Evolutionary conservation across 2,113 vertebrate genomes (phyloP).

Genomic region (Hydrochoerus hydrochaeris): DNA sequence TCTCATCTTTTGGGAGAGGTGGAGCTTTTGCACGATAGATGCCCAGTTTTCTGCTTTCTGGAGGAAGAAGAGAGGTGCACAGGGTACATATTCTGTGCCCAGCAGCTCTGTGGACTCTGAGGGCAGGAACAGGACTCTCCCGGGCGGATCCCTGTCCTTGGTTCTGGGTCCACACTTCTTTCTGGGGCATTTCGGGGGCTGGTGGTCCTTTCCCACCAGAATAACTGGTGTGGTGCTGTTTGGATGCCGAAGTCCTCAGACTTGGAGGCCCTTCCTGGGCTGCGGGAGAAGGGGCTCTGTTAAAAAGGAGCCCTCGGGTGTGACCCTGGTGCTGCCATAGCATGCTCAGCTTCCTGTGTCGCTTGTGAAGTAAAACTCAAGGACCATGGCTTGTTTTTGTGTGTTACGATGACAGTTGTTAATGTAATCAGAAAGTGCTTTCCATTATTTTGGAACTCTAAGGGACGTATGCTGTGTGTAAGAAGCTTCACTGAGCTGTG

Average conservation of each 20-base stretch:
- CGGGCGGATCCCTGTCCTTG: too few species aligned
- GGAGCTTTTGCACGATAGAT: too few species aligned
- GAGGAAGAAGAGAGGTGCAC: too few species aligned
- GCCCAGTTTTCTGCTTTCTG: background rate
- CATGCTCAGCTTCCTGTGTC: background rate
- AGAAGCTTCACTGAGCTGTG: background rate
- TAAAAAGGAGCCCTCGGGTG: background rate
- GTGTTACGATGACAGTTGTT: too few species aligned
- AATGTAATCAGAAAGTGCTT: background rate
- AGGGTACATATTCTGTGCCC: fast-evolving
- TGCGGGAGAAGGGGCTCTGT: background rate
- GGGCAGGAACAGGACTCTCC: background rate
- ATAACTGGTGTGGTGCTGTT: background rate
- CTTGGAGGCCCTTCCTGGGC: too few species aligned
- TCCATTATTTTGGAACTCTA: background rate
- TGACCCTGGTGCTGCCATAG: background rate
- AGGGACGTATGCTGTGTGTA: background rate
- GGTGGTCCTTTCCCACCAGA: background rate
- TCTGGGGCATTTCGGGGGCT: background rate
- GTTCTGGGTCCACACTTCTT: background rate
- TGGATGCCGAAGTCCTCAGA: background rate
- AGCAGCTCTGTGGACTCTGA: background rate
- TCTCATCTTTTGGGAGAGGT: background rate
- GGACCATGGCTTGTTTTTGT: background rate
- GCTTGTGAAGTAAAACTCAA: background rate